Base-by-base conservation (phyloP, 1,140 invertebrate genomes). In the Drosophila burlai region DNA sequence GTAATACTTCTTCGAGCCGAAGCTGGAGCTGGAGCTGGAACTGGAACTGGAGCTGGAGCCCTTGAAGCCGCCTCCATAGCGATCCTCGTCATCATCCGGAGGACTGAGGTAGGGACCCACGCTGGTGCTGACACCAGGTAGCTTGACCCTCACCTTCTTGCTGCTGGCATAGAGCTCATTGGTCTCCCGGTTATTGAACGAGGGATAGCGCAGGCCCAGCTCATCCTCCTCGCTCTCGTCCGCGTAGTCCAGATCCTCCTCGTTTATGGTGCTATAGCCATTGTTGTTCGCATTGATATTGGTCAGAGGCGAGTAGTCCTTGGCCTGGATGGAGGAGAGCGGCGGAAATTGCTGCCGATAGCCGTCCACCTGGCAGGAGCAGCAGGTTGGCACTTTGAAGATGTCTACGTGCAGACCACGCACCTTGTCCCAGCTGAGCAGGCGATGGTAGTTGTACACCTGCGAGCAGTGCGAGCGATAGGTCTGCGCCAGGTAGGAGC, bases 361-460 rank as follows among this genome's bases (percentile, higher is more conserved):
- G 13, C 96, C 96, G 83, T 96, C 95, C 4, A 97, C 95, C 81
- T 97, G 96, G 89, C 97, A 98, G 2, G 96, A 96, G 83, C 97
- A 98, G 75, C 96, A 97, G 0, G 96, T 97, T 21, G 97, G 97
- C 2, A 97, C 95, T 94, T 97, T 97, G 83, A 97, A 97, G 45
- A 97, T 96, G 87, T 98, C 97, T 94, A 97, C 97, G 77, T 97
- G 97, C 2, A 98, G 94, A 9, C 97, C 97, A 31, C 96, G 94
- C 38, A 95, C 95, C 47, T 96, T 95, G 83, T 97, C 97, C 96
- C 97, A 98, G 1, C 97, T 97, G 1, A 98, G 82, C 7, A 98
- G 93, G n/a, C 97, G 94, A 90, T 98, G 97, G 81, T 97, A 97
- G 87, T 97, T 97, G 91, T 97, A 97, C 1, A 98, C 95, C 94